phyloP scores from a whole-genome alignment of 2,888 invertebrate genomes.

The Habroteleia sp. region DNA sequence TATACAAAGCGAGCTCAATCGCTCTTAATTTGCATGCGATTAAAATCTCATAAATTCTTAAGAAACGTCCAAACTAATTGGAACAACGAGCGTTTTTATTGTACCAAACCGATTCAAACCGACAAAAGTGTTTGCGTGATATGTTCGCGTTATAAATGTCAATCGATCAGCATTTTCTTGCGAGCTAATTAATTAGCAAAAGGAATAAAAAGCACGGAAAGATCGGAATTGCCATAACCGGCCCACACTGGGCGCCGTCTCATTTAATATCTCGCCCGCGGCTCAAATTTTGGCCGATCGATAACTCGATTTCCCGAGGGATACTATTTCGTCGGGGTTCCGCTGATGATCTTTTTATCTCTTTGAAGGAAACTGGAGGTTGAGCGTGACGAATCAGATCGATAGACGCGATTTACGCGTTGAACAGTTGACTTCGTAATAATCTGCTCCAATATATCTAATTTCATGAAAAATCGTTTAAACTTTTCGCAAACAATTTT shows the following conservation, averaged over 20 bases:
- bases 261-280: constrained; percentile 50
- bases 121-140: no score
- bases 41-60: no score
- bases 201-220: constrained; percentile 9
- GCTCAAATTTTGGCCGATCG: constrained; percentile 58
- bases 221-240: constrained; percentile 35
- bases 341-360: constrained; percentile 51
- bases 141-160: no score
- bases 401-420: constrained; percentile 39
- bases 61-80: no score
- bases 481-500: no score
- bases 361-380: constrained; percentile 43
- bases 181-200: constrained; percentile 6
- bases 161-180: background rate
- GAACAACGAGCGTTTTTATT: no score
- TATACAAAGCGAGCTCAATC: no score
- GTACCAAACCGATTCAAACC: no score
- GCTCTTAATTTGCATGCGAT: no score
- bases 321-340: constrained; percentile 41
- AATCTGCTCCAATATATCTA: background rate
- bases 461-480: background rate
- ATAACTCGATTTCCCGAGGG: constrained; percentile 63
- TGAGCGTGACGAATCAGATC: constrained; percentile 44
- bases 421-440: constrained; percentile 8
- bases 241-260: constrained; percentile 34